These are phyloP conservation scores for Drosophila pseudoananassae DNA, from an alignment of 1,140 invertebrate species.

Conservation along the genomic window DNA sequence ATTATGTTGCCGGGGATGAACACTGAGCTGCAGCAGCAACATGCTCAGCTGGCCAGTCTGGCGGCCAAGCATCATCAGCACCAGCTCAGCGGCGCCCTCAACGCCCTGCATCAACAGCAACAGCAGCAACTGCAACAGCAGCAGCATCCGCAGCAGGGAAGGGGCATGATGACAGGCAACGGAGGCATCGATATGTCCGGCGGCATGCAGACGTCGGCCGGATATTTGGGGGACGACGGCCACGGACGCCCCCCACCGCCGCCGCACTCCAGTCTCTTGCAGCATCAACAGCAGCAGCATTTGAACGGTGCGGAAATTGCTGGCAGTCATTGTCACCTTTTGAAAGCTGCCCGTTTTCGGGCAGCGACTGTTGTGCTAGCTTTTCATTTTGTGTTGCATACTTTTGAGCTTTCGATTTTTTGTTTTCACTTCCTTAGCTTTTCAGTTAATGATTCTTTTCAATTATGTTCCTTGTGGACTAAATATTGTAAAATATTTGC, in stretches of 20 bases:
- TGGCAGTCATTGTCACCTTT: conserved; percentile 36
- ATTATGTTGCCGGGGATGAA: conserved; percentile 75
- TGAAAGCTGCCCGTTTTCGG: conserved; percentile 19
- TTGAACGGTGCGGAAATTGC: conserved; percentile 85
- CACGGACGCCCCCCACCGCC: conserved; percentile 88
- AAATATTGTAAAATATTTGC: neutral
- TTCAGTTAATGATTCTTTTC: neutral
- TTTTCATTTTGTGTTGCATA: conserved; percentile 28
- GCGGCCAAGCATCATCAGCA: conserved; percentile 79
- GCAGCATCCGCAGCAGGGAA: conserved; percentile 39
- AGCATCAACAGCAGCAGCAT: conserved; percentile 87
- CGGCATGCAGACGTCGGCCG: conserved; percentile 65
- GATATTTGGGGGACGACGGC: conserved; percentile 86
- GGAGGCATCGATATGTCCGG: conserved; percentile 72
- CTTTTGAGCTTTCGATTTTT: conserved; percentile 17
- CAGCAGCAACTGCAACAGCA: conserved; percentile 52
- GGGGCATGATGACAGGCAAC: conserved; percentile 64
- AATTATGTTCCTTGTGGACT: neutral
- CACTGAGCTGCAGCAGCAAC: conserved; percentile 64
- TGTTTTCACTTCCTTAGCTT: neutral
- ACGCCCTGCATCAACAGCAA: conserved; percentile 67
- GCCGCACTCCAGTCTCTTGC: conserved; percentile 90
- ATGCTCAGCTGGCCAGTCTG: conserved; percentile 51
- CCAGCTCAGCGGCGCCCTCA: conserved; percentile 69
- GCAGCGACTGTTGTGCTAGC: conserved; percentile 27